Evolutionary conservation across 2,888 invertebrate genomes (phyloP).

Genomic region (Strigamia crassipes): DNA sequence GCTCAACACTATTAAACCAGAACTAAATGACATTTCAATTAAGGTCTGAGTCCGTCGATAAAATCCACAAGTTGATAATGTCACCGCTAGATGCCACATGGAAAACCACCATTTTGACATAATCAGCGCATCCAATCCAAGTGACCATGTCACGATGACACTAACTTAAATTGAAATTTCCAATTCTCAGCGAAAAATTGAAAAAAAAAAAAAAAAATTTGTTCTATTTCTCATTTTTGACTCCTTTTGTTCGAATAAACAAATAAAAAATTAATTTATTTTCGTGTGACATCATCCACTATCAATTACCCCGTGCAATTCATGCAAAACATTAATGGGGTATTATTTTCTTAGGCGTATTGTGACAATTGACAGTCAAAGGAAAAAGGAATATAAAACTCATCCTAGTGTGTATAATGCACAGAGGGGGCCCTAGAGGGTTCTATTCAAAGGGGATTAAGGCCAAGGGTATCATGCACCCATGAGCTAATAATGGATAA

Average conservation of each 20-base stretch:
- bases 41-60: neutral
- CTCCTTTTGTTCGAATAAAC: too few species aligned
- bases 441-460: neutral
- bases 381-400: slow-evolving; percentile 12
- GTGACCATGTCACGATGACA: slow-evolving; percentile 1
- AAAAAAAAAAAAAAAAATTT: too few species aligned
- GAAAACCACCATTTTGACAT: slow-evolving; percentile 16
- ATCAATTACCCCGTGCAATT: neutral
- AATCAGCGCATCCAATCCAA: slow-evolving; percentile 16
- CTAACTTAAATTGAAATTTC: slow-evolving; percentile 6
- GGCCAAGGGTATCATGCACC: slow-evolving; percentile 21
- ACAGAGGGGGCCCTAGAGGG: neutral
- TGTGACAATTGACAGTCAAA: slow-evolving; percentile 16
- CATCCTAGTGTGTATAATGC: slow-evolving; percentile 11
- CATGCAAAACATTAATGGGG: neutral
- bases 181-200: neutral
- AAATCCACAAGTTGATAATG: slow-evolving; percentile 21
- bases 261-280: neutral
- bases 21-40: slow-evolving; percentile 17
- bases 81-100: slow-evolving; percentile 16
- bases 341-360: slow-evolving; percentile 14
- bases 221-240: too few species aligned
- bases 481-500: slow-evolving; percentile 21
- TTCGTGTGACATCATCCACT: neutral
- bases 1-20: neutral